phyloP scores from a whole-genome alignment of 2,888 invertebrate species.

The Ornithoptera priamus region DNA sequence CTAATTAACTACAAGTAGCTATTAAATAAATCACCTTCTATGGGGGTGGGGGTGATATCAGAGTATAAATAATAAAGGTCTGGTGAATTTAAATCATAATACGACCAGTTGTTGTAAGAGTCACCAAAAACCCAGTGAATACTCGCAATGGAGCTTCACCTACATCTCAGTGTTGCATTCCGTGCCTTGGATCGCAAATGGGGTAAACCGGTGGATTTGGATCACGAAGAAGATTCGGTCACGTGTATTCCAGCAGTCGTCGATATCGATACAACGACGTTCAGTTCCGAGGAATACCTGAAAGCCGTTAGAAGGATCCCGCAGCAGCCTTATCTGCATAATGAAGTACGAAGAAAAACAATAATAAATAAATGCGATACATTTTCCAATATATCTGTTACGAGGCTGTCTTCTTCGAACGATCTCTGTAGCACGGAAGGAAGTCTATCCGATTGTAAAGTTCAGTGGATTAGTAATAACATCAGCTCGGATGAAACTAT shows the following conservation, averaged over 20 bases:
- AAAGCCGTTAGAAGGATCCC: conserved; percentile 39
- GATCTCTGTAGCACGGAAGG: conserved; percentile 30
- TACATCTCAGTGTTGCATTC: conserved; percentile 55
- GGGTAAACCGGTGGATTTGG: conserved; percentile 55
- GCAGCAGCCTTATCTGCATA: conserved; percentile 18
- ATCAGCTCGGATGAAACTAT: too few species aligned
- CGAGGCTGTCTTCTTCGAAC: conserved; percentile 39
- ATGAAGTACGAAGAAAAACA: conserved; percentile 13
- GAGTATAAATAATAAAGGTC: not conserved
- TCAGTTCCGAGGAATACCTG: conserved; percentile 57
- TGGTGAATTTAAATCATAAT: conserved; percentile 6
- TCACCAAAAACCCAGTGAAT: not conserved
- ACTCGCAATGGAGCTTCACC: conserved; percentile 52
- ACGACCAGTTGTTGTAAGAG: not conserved
- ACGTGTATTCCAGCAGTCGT: conserved; percentile 47
- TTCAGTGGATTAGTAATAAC: too few species aligned
- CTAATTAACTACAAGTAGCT: conserved; percentile 1
- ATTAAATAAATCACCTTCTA: conserved; percentile 8
- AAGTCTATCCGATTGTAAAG: too few species aligned
- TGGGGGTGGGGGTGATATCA: not conserved
- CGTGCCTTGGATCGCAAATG: conserved; percentile 58
- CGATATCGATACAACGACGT: conserved; percentile 49
- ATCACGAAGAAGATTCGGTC: conserved; percentile 39
- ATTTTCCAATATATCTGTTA: conserved; percentile 47
- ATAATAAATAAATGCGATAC: conserved; percentile 40